Evolutionary conservation across 1,140 invertebrate species (phyloP).

Genomic region (Neodiprion pinetum): DNA sequence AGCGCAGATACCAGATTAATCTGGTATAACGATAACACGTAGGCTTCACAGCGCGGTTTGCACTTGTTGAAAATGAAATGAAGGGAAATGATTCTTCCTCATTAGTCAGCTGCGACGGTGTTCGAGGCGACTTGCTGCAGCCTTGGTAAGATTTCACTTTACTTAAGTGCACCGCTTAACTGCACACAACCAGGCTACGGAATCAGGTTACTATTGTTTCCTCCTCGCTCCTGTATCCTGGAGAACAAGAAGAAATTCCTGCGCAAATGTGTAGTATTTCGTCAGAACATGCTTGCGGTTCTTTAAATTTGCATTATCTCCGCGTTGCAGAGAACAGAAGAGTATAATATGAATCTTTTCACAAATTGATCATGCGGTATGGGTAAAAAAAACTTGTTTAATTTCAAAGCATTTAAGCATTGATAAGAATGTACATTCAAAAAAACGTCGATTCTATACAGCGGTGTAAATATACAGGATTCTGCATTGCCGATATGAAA

Average conservation of each 20-base stretch:
- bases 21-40: conserved; percentile 2
- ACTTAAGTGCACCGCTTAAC: not conserved
- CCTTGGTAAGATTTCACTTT: not conserved
- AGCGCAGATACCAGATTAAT: not conserved
- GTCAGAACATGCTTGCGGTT: too few species aligned
- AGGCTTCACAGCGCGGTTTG: not conserved
- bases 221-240: not conserved
- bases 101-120: not conserved
- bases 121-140: not conserved
- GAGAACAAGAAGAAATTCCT: not conserved
- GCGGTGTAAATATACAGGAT: too few species aligned
- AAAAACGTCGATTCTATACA: too few species aligned
- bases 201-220: conserved; percentile 3
- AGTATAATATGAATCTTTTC: too few species aligned
- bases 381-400: too few species aligned
- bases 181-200: not conserved
- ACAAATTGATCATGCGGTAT: too few species aligned
- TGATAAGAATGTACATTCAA: too few species aligned
- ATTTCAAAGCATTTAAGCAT: too few species aligned
- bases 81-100: conserved; percentile 7
- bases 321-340: too few species aligned
- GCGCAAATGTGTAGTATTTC: too few species aligned
- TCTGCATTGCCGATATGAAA: too few species aligned
- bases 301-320: too few species aligned
- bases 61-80: conserved; percentile 5